phyloP scores from a whole-genome alignment of 2,797 vertebrate genomes.

The Dryobates pubescens region DNA sequence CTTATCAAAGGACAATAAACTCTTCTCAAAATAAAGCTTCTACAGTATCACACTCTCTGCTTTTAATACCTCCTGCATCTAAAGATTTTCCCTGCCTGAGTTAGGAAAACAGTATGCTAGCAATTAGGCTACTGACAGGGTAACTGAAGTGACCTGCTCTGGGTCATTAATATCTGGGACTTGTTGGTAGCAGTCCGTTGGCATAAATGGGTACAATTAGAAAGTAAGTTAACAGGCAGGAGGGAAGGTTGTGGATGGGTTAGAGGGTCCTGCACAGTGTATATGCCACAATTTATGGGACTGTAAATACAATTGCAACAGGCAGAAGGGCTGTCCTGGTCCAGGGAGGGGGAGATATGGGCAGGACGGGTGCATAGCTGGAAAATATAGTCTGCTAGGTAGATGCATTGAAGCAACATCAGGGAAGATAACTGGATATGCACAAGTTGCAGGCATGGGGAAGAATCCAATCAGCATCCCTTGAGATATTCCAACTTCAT shows the following conservation, averaged over 20 bases:
- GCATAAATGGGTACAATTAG: background rate
- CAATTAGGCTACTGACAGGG: background rate
- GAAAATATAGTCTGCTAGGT: background rate
- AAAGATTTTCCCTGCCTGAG: background rate
- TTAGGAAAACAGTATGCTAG: background rate
- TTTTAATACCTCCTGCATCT: background rate
- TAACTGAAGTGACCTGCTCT: background rate
- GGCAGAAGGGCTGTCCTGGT: background rate
- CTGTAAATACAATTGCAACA: background rate
- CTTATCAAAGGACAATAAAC: background rate
- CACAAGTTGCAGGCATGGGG: background rate
- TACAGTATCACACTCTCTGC: background rate
- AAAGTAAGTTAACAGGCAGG: background rate
- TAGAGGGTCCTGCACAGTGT: background rate
- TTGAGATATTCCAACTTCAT: background rate
- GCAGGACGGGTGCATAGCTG: background rate
- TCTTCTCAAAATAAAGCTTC: slow-evolving; percentile 1
- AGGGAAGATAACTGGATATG: background rate
- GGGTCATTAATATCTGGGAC: background rate
- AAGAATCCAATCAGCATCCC: background rate
- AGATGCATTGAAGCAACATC: background rate
- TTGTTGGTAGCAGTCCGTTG: accelerated
- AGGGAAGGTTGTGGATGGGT: background rate
- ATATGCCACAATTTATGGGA: background rate
- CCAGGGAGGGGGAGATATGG: background rate